Evolutionary conservation across 2,113 vertebrate species (phyloP), one percentile per base, ranked within the genome.

Genomic region (Sphyrna mokarran): DNA sequence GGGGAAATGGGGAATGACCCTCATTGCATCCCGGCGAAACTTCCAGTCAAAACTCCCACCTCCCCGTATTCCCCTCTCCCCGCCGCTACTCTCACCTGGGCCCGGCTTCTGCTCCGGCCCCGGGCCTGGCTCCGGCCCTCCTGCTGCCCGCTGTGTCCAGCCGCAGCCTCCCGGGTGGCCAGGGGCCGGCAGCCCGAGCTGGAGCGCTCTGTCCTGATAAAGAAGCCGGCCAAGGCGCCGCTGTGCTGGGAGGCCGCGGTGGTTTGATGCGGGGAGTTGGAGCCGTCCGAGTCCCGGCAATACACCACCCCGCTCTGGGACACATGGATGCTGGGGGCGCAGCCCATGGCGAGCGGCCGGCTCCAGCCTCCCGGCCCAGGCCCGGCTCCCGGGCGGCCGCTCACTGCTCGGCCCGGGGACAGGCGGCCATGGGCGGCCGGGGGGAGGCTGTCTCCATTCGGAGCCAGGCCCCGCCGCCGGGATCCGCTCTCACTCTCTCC

Each of bases 311-410:
- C 97, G 97, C 96, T 98, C 97, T 99, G 98, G 97, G 98, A 99
- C 97, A 98, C 97, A 98, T 98, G 98, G 97, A 99, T 99, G 98
- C 99, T 99, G 97, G 98, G 99, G 97, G 99, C 98, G 98, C 99
- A 99, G 98, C 99, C 99, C 99, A 99, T 99, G 98, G 98, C 98
- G 8, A n/a, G 96, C 68, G 85, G 95, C 96, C 80, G 96, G 96
- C 96, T 94, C 96, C 96, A 96, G 96, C 96, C 96, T 96, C 96
- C 96, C 97, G 97, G 96, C 85, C 96, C 96, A 95, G 96, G 96
- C 97, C 97, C 97, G 97, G 97, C 97, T 97, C 97, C 96, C 96
- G 97, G 97, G 48, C 48, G 48, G 48, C 48, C 48, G 48, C 48
- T 54, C 48, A 54, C 48, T 54, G 48, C 48, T 7, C 43, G 37